Evolutionary conservation across 2,113 vertebrate genomes (phyloP).

Genomic region (Holacanthus passer): DNA sequence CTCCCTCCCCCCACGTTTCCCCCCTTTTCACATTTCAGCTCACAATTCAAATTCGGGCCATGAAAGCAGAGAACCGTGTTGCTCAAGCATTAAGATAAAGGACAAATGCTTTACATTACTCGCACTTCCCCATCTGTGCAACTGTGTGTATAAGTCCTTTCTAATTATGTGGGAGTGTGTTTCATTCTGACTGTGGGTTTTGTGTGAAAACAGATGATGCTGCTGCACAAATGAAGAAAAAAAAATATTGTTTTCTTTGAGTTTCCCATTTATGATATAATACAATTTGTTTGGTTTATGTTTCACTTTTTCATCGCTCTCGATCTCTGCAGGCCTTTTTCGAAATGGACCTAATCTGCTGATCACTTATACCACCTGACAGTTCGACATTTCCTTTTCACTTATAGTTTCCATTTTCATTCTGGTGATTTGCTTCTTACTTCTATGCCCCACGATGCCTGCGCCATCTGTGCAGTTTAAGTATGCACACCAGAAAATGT

Average conservation of each 20-base stretch:
- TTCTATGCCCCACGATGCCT: background rate
- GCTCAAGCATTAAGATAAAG: constrained; percentile 22
- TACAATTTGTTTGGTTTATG: background rate
- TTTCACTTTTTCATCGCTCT: background rate
- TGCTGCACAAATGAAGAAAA: background rate
- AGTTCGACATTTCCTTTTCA: background rate
- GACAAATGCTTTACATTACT: background rate
- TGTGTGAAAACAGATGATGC: background rate
- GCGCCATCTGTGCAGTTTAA: constrained; percentile 42
- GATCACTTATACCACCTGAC: background rate
- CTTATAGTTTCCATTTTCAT: background rate
- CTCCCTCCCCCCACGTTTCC: background rate
- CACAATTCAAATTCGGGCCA: constrained; percentile 42
- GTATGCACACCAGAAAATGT: constrained; percentile 5
- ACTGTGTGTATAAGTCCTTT: constrained; percentile 4
- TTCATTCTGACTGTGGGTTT: constrained; percentile 22
- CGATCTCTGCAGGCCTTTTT: background rate
- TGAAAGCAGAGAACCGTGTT: background rate
- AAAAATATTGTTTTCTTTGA: background rate
- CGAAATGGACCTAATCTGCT: background rate
- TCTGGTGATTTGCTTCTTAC: constrained; percentile 6
- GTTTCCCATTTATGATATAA: background rate
- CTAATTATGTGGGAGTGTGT: background rate
- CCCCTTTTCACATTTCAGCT: constrained; percentile 33
- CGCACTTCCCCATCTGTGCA: constrained; percentile 21